Evolutionary conservation across 2,797 vertebrate genomes (phyloP).

Genomic region (Falco berigora): DNA sequence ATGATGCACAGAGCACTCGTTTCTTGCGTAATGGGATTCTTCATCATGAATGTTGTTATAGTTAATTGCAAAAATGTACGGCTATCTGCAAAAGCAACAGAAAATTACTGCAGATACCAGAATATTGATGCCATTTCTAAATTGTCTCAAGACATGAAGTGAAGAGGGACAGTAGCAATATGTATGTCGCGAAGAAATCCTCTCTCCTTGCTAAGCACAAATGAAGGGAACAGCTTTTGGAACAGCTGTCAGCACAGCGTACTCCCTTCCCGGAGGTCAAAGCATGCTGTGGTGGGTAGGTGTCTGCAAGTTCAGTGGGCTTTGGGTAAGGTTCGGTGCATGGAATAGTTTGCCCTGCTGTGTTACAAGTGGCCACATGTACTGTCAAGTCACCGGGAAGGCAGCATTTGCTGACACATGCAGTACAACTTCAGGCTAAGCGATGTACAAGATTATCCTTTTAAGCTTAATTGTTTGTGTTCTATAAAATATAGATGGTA

Average conservation of each 20-base stretch:
- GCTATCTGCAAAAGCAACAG: not conserved
- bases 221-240: not conserved
- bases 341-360: not conserved
- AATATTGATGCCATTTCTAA: not conserved
- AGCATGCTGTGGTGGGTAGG: not conserved
- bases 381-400: not conserved
- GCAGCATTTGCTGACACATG: slow-evolving; percentile 33
- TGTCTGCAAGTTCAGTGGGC: not conserved
- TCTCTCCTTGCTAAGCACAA: not conserved
- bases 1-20: not conserved
- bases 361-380: not conserved
- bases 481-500: slow-evolving; percentile 35
- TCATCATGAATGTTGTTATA: not conserved
- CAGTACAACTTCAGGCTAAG: slow-evolving; percentile 34
- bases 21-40: not conserved
- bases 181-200: not conserved
- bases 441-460: slow-evolving; percentile 23
- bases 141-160: not conserved
- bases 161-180: not conserved
- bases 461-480: slow-evolving; percentile 44
- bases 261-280: not conserved
- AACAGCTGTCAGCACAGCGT: not conserved
- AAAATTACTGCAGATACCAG: not conserved
- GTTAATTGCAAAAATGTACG: not conserved
- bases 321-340: not conserved